phyloP scores from a whole-genome alignment of 2,888 invertebrate species.

The Germaria angustata region DNA sequence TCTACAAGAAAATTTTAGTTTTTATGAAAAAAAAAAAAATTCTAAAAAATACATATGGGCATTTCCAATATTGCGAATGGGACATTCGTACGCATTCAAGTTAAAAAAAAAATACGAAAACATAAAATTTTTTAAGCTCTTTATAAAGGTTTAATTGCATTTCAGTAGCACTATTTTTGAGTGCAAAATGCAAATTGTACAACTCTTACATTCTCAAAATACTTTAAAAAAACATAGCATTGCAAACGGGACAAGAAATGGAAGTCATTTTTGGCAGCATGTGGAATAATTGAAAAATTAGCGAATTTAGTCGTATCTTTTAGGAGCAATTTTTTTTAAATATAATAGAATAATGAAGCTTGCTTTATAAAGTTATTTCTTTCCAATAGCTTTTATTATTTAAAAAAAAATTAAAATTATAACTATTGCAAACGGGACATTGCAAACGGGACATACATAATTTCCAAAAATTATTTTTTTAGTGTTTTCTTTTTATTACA shows the following conservation, averaged over 20 bases:
- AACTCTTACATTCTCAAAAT: background rate
- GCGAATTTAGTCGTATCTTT: background rate
- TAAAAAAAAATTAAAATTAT: no score
- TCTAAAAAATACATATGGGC: background rate
- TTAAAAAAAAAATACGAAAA: slow-evolving; percentile 6
- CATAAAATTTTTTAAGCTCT: background rate
- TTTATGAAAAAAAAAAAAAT: no score
- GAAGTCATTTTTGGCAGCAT: background rate
- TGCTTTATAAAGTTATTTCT: background rate
- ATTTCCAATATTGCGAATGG: slow-evolving; percentile 2
- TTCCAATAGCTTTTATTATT: background rate
- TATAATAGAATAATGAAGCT: background rate
- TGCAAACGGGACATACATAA: background rate
- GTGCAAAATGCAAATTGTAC: background rate
- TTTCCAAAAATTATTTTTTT: background rate
- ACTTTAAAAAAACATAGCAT: background rate
- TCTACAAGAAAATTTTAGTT: no score
- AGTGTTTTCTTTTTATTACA: background rate
- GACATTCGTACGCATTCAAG: slow-evolving; percentile 18
- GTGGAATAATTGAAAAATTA: background rate
- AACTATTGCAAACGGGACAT: no score
- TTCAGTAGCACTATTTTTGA: slow-evolving; percentile 12
- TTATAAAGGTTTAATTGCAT: background rate
- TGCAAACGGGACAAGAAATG: background rate
- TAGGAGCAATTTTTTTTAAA: background rate